A percentile compares a stretch with the other conserved stretches of the same genome.
These are phyloP conservation scores for Orussus abietinus DNA, from an alignment of 1,140 invertebrate genomes.

Conservation along the genomic window DNA sequence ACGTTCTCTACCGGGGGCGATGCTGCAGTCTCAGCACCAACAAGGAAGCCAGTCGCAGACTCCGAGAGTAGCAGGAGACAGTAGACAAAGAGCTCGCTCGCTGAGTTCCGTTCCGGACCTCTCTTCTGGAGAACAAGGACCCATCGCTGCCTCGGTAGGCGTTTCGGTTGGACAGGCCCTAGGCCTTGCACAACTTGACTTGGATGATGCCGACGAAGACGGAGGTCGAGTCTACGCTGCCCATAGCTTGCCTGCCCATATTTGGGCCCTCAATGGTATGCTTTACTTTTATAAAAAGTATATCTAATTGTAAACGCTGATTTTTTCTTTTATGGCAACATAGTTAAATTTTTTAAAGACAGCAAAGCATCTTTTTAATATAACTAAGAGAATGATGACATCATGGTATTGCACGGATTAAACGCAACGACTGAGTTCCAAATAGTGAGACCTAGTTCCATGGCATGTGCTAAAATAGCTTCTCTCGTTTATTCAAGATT, in stretches of 20 bases:
- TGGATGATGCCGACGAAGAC: conserved; percentile 49
- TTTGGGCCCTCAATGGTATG: conserved; percentile 87
- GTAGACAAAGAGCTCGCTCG: conserved; percentile 75
- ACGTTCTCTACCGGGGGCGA: conserved; percentile 65
- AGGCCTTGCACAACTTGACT: conserved; percentile 44
- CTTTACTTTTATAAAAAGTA: too few relatives aligned
- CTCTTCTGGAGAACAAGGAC: conserved; percentile 42
- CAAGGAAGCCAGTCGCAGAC: conserved; percentile 42
- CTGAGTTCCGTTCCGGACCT: conserved; percentile 79
- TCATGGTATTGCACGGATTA: too few relatives aligned
- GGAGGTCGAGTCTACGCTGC: conserved; percentile 77
- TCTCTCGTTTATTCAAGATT: too few relatives aligned
- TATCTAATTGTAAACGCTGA: conserved; percentile 14
- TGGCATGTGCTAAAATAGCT: too few relatives aligned
- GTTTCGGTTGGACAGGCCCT: conserved; percentile 47
- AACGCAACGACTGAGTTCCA: too few relatives aligned
- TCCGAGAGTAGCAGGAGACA: conserved; percentile 63
- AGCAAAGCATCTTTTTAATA: too few relatives aligned
- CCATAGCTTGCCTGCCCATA: conserved; percentile 84
- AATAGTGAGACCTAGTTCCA: too few relatives aligned
- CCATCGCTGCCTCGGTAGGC: conserved; percentile 41
- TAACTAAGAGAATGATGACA: too few relatives aligned
- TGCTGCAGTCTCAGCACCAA: conserved; percentile 44
- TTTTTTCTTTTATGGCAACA: too few relatives aligned
- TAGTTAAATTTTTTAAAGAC: too few relatives aligned